phyloP scores from a whole-genome alignment of 2,888 invertebrate species.

The Ceriagrion tenellum region DNA sequence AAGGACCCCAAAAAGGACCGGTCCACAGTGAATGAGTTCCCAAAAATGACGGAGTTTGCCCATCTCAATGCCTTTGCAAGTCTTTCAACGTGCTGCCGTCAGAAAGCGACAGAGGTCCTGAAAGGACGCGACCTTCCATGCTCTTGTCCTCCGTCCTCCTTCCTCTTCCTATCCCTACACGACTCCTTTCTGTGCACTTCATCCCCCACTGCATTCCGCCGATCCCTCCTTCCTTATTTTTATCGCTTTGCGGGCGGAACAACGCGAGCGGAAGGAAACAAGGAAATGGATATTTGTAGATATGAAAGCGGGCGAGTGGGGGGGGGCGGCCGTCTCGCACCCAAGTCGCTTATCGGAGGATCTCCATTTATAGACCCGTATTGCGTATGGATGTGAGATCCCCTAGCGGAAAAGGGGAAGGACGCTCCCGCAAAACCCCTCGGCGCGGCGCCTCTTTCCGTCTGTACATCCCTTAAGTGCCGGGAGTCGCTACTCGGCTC shows the following conservation, averaged over 20 bases:
- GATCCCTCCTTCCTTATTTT: neutral
- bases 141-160: neutral
- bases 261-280: neutral
- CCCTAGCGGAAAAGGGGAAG: neutral
- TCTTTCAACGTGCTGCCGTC: neutral
- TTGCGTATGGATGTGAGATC: neutral
- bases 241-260: constrained; percentile 34
- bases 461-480: neutral
- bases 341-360: neutral
- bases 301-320: neutral
- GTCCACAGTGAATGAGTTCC: too few species aligned
- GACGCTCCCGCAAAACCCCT: too few species aligned
- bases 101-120: neutral
- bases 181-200: neutral
- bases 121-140: neutral
- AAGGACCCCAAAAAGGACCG: too few species aligned
- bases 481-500: neutral
- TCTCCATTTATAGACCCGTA: constrained; percentile 48
- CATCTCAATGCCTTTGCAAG: neutral
- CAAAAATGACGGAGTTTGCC: too few species aligned
- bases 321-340: neutral
- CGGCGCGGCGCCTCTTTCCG: neutral
- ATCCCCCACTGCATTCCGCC: neutral
- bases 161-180: neutral
- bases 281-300: neutral